A percentile compares a stretch with the other conserved stretches of the same genome.
Conservation (phyloP, 2,113 vertebrate genomes). For the Zosterops pallidus region DNA sequence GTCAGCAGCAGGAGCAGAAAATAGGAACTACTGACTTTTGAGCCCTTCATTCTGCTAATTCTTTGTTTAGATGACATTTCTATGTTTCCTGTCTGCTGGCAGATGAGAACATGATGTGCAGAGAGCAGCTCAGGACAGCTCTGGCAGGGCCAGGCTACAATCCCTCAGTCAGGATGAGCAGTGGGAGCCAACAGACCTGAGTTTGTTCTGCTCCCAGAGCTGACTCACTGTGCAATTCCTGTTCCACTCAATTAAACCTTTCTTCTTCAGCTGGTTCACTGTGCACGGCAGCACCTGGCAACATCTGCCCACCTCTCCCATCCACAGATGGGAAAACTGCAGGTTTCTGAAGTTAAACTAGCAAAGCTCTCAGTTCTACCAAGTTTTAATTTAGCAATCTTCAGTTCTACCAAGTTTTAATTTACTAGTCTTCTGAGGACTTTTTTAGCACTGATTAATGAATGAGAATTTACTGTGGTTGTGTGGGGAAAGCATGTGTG, state of each 20-base stretch:
- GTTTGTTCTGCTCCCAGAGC: not conserved
- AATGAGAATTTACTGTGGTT: too few relatives aligned
- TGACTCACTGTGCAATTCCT: slow-evolving; percentile 6
- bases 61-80: slow-evolving; percentile 44
- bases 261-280: not conserved
- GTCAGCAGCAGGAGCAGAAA: not conserved
- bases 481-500: too few relatives aligned
- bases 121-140: slow-evolving; percentile 24
- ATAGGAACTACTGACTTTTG: not conserved
- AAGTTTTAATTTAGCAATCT: too few relatives aligned
- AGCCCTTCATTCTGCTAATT: not conserved
- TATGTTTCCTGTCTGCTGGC: slow-evolving; percentile 12
- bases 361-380: not conserved
- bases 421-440: too few relatives aligned
- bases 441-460: too few relatives aligned
- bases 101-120: slow-evolving; percentile 32
- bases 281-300: not conserved
- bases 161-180: not conserved
- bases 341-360: not conserved
- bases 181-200: not conserved
- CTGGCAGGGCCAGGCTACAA: not conserved
- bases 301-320: not conserved
- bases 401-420: too few relatives aligned
- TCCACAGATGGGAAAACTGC: not conserved
- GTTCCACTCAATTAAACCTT: slow-evolving; percentile 1